Percentiles rank a stretch among this genome's conserved stretches.
Conservation (phyloP, 2,113 vertebrate species). For the Rana temporaria region DNA sequence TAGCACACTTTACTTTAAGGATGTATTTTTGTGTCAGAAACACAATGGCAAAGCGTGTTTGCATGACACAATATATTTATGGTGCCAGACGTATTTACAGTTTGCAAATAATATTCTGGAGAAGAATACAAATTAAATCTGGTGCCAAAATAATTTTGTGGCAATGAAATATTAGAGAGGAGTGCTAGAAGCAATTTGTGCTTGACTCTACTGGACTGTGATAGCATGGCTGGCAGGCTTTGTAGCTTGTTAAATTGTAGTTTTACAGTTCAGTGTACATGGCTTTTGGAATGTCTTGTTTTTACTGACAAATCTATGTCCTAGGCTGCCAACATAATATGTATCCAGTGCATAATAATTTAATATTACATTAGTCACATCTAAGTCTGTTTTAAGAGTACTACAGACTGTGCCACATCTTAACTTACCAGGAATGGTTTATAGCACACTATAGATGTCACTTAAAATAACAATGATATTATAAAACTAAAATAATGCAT, state of each 20-base stretch:
- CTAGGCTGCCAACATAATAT: conserved; percentile 22
- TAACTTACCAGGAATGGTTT: no score
- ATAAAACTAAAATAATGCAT: no score
- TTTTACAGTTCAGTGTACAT: conserved; percentile 57
- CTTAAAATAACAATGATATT: no score
- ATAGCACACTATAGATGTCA: no score
- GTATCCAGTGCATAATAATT: conserved; percentile 20
- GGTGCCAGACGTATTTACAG: background rate
- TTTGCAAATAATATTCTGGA: conserved; percentile 30
- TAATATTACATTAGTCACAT: background rate
- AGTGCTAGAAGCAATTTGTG: conserved; percentile 49
- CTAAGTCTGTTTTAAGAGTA: background rate
- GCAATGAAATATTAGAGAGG: conserved; percentile 36
- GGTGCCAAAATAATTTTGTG: conserved; percentile 31
- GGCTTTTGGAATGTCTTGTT: conserved; percentile 43
- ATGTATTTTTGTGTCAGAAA: background rate
- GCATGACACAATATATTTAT: conserved; percentile 1
- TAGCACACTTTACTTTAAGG: background rate
- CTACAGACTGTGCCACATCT: background rate
- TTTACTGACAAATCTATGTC: conserved; percentile 38
- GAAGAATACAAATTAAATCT: conserved; percentile 6
- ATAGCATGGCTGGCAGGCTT: conserved; percentile 49
- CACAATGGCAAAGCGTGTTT: background rate
- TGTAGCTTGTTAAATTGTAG: conserved; percentile 50
- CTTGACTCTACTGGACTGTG: conserved; percentile 52